Conservation (phyloP, 2,113 vertebrate genomes). For the Gallinago paraguaiae region DNA sequence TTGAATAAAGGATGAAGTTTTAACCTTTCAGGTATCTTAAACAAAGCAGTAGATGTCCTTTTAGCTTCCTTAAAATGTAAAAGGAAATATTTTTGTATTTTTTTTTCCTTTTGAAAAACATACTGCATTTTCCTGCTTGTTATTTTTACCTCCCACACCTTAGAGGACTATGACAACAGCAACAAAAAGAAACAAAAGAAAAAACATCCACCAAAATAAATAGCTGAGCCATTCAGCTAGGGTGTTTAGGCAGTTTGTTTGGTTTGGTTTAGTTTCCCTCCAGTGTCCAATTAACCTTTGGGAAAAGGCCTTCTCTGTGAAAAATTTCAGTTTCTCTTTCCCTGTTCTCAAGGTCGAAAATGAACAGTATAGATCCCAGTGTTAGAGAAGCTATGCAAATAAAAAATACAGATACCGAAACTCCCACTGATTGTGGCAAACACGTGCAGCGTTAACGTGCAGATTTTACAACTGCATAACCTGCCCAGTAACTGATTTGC, state of each 20-base stretch:
- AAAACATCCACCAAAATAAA: conserved; percentile 5
- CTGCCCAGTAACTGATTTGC: background rate
- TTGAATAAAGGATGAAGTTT: conserved; percentile 28
- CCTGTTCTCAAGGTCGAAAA: conserved; percentile 2
- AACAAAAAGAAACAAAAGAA: background rate
- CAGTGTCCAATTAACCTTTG: background rate
- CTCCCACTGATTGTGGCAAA: background rate
- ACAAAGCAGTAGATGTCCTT: conserved; percentile 4
- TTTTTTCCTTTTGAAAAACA: background rate
- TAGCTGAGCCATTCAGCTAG: background rate
- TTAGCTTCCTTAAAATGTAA: background rate
- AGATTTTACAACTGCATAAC: background rate
- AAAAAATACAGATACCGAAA: background rate
- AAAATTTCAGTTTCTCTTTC: conserved; percentile 1
- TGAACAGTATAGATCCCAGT: background rate
- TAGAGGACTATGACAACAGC: background rate
- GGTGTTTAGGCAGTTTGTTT: background rate
- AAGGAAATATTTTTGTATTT: background rate
- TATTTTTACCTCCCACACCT: conserved; percentile 12
- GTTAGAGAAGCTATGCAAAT: background rate
- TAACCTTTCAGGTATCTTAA: conserved; percentile 26
- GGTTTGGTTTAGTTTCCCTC: conserved; percentile 18
- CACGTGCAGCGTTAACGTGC: rapidly evolving
- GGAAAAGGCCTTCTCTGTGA: background rate
- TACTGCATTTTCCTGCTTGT: background rate